Conservation (phyloP, 1,140 invertebrate genomes). For the Cephus cinctus region DNA sequence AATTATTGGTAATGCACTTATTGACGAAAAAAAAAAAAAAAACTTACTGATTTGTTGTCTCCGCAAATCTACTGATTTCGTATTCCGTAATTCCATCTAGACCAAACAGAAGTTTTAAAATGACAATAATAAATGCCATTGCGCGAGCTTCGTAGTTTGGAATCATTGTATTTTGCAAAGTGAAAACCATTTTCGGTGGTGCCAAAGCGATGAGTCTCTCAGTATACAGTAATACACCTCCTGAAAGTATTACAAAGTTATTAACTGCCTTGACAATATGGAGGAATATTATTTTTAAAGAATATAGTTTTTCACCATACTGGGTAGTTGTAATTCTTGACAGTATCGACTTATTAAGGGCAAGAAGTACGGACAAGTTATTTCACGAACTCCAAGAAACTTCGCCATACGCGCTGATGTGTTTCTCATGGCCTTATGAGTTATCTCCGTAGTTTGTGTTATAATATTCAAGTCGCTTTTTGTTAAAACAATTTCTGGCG, state of each 20-base stretch:
- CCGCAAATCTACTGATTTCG: conserved; percentile 57
- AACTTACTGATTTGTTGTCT: conserved; percentile 51
- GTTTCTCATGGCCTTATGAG: conserved; percentile 39
- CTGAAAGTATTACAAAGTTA: conserved; percentile 27
- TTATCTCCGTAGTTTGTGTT: conserved; percentile 41
- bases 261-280: conserved; percentile 7
- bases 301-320: conserved; percentile 23
- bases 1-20: conserved; percentile 4
- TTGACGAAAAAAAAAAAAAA: conserved; percentile 1
- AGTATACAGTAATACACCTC: conserved; percentile 40
- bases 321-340: conserved; percentile 59
- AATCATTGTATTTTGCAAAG: conserved; percentile 25
- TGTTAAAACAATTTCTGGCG: conserved; percentile 48
- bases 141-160: conserved; percentile 65
- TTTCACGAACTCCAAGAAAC: conserved; percentile 45
- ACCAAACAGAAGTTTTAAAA: conserved; percentile 63
- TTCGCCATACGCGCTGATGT: conserved; percentile 39
- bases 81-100: conserved; percentile 65
- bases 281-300: conserved; percentile 3
- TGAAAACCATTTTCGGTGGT: conserved; percentile 44
- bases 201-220: conserved; percentile 46
- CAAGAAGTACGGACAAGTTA: conserved; percentile 53
- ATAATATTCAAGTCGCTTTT: conserved; percentile 33
- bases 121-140: conserved; percentile 63
- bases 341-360: conserved; percentile 56